Conservation (phyloP, 1,140 invertebrate species). For the Thalassaphorura encarpata region DNA sequence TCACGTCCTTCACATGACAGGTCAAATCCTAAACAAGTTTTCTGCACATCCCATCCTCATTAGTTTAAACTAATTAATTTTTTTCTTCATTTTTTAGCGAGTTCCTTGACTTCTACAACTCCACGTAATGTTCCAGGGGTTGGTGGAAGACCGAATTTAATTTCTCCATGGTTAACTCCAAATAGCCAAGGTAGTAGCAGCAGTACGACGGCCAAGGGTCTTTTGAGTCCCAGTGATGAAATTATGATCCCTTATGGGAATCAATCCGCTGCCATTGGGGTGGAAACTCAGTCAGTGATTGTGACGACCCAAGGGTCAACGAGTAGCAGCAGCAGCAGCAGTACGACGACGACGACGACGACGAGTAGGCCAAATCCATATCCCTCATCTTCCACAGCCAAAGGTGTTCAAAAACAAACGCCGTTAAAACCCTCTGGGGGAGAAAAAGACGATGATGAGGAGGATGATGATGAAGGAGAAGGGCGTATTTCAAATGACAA, state of each 20-base stretch:
- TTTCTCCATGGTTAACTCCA: constrained; percentile 20
- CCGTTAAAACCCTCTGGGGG: too few species aligned
- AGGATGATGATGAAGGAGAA: constrained; percentile 3
- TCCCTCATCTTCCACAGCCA: too few species aligned
- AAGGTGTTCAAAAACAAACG: too few species aligned
- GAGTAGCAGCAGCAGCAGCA: neutral
- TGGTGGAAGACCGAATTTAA: constrained; percentile 2
- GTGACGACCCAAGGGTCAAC: neutral
- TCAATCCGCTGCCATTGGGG: too few species aligned
- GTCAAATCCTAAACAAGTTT: too few species aligned
- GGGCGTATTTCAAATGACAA: constrained; percentile 1
- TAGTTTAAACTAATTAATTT: too few species aligned
- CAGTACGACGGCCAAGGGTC: neutral
- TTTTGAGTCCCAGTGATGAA: neutral
- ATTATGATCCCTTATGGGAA: neutral
- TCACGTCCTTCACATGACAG: too few species aligned
- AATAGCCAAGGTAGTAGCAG: neutral
- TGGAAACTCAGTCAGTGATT: too few species aligned
- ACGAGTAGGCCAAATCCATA: too few species aligned
- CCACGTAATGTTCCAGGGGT: constrained; percentile 9
- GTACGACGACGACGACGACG: neutral
- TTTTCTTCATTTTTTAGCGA: constrained; percentile 18
- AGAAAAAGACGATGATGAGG: constrained; percentile 2
- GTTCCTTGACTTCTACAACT: constrained; percentile 26
- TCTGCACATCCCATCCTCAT: too few species aligned